These are phyloP conservation scores for Leptodactylus fuscus DNA, from an alignment of 2,113 vertebrate species.

Conservation along the genomic window DNA sequence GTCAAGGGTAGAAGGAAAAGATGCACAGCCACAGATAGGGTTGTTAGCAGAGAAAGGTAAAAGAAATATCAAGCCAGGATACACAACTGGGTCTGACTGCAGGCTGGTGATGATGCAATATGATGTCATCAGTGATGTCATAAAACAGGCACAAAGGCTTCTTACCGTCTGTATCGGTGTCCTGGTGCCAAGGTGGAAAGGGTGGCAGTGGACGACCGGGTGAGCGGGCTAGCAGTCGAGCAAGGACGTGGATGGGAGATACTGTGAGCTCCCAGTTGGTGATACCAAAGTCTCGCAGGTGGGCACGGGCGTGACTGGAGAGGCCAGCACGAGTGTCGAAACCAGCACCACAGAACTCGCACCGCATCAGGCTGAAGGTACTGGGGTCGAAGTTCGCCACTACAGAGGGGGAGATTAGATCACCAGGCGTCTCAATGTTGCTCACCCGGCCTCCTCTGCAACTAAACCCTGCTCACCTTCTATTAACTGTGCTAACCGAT, in stretches of 20 bases:
- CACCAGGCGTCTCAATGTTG: conserved; percentile 44
- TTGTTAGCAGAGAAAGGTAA: background rate
- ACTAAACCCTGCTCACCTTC: conserved; percentile 23
- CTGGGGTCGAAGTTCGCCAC: conserved; percentile 95
- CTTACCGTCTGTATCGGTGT: conserved; percentile 57
- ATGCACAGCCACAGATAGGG: background rate
- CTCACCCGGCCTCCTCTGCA: conserved; percentile 49
- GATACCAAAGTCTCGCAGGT: conserved; percentile 94
- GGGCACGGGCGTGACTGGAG: conserved; percentile 93
- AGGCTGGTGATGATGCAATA: conserved; percentile 53
- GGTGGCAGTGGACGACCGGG: conserved; percentile 78
- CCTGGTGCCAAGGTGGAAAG: conserved; percentile 66
- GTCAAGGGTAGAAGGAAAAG: background rate
- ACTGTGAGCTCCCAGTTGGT: conserved; percentile 97
- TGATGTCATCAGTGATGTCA: conserved; percentile 50
- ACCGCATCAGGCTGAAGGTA: conserved; percentile 96
- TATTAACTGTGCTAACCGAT: background rate
- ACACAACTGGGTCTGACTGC: conserved; percentile 43
- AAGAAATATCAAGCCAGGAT: conserved; percentile 29
- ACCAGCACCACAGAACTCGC: conserved; percentile 95
- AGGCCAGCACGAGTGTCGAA: conserved; percentile 94
- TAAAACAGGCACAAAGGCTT: conserved; percentile 51
- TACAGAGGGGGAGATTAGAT: conserved; percentile 64
- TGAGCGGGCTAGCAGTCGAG: conserved; percentile 89
- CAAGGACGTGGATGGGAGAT: conserved; percentile 92